Percentiles rank a stretch among this genome's conserved stretches.
Conservation (phyloP, 2,888 invertebrate genomes). For the Sarcophaga carnaria region DNA sequence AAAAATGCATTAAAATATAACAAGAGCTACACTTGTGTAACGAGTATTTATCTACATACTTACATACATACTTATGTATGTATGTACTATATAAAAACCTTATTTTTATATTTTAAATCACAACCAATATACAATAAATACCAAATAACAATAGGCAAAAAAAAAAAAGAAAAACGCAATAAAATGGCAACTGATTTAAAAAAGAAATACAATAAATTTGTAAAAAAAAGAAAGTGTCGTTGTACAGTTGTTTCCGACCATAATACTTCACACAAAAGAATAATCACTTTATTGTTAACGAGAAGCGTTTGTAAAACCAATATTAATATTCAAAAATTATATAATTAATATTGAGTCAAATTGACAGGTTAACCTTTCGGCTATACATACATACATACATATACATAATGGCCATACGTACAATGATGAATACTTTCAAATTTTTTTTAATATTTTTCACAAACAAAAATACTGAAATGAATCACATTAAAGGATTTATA, state of each 20-base stretch:
- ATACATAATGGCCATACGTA: neutral
- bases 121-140: slow-evolving; percentile 54
- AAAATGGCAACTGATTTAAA: slow-evolving; percentile 11
- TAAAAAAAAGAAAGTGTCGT: slow-evolving; percentile 60
- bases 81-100: slow-evolving; percentile 13
- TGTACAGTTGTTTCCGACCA: neutral
- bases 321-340: neutral
- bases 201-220: neutral
- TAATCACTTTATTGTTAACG: neutral
- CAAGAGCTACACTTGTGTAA: neutral
- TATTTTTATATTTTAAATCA: slow-evolving; percentile 49
- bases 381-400: neutral
- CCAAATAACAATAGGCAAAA: slow-evolving; percentile 50
- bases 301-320: neutral
- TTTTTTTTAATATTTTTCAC: no score
- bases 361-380: slow-evolving; percentile 1
- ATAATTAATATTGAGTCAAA: neutral
- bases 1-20: slow-evolving; percentile 18
- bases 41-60: neutral
- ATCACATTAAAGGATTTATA: no score
- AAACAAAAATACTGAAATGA: no score
- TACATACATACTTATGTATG: slow-evolving; percentile 20
- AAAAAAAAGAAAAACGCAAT: slow-evolving; percentile 9
- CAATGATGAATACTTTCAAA: no score
- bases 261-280: neutral